A percentile compares a stretch with the other conserved stretches of the same genome.
These are phyloP conservation scores for Andrena bicolor DNA, from an alignment of 2,888 invertebrate genomes.

Conservation along the genomic window DNA sequence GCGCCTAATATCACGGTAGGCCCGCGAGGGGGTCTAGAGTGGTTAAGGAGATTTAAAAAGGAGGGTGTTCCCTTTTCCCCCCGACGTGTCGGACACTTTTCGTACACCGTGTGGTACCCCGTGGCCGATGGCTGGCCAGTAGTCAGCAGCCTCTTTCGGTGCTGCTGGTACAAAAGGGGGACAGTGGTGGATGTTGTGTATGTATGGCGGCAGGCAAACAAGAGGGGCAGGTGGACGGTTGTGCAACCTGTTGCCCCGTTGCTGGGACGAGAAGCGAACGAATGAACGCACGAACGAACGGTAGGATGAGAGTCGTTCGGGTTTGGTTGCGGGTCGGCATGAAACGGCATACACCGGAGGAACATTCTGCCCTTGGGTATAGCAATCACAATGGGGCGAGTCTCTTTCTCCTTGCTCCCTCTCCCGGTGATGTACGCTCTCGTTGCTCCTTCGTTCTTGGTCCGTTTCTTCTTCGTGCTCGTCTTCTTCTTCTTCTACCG, in stretches of 20 bases:
- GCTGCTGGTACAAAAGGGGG: constrained; percentile 58
- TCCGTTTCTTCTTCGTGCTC: constrained; percentile 44
- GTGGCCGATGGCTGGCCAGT: constrained; percentile 37
- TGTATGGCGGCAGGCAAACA: constrained; percentile 74
- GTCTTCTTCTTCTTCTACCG: constrained; percentile 36
- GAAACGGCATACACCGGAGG: constrained; percentile 68
- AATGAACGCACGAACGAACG: constrained; percentile 44
- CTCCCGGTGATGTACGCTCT: constrained; percentile 59
- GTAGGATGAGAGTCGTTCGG: constrained; percentile 71
- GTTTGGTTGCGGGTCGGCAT: constrained; percentile 69
- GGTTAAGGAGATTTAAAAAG: too few relatives aligned
- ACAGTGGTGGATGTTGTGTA: constrained; percentile 53
- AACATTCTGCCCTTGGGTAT: constrained; percentile 73
- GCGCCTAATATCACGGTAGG: constrained; percentile 55
- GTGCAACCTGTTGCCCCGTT: constrained; percentile 80
- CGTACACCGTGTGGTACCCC: constrained; percentile 65
- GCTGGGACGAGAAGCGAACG: constrained; percentile 65
- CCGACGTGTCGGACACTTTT: constrained; percentile 68
- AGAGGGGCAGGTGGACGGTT: constrained; percentile 80
- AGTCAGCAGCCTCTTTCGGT: constrained; percentile 45
- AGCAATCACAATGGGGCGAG: constrained; percentile 77
- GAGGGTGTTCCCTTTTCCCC: constrained; percentile 4
- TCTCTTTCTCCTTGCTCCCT: constrained; percentile 58
- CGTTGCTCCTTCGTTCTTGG: constrained; percentile 50
- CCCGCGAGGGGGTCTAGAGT: too few relatives aligned